Percentiles rank a stretch among this genome's conserved stretches.
Evolutionary conservation across 2,113 vertebrate species (phyloP).

Genomic region (Chamaea fasciata): DNA sequence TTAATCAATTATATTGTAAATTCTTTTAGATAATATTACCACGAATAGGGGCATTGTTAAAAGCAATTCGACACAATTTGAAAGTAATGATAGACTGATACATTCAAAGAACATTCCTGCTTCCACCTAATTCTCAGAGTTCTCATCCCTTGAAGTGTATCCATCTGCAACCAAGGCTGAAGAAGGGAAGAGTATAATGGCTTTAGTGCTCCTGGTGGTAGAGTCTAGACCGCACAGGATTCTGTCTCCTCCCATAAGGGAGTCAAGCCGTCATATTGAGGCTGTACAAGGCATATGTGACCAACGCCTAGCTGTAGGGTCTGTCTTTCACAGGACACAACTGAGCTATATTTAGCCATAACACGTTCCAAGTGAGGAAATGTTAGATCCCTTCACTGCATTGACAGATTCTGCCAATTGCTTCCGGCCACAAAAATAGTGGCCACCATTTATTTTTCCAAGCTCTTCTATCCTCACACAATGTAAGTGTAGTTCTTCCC

Average conservation of each 20-base stretch:
- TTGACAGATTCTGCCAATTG: not conserved
- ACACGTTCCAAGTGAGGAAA: not conserved
- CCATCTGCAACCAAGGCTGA: not conserved
- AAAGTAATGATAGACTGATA: not conserved
- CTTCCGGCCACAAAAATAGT: not conserved
- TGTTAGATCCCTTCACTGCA: not conserved
- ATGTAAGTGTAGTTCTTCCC: not conserved
- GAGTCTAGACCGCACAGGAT: not conserved
- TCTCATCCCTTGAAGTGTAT: not conserved
- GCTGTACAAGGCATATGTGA: not conserved
- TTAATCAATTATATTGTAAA: not conserved
- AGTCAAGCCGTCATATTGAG: not conserved
- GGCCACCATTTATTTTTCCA: not conserved
- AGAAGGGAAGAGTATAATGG: not conserved
- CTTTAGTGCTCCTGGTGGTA: not conserved
- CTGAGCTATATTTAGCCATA: not conserved
- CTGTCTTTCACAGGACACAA: not conserved
- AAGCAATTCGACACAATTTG: not conserved
- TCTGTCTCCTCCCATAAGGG: not conserved
- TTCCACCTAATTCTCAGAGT: not conserved
- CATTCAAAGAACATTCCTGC: not conserved
- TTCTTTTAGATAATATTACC: not conserved
- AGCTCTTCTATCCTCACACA: not conserved
- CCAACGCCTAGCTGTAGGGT: not conserved
- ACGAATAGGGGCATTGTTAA: not conserved